phyloP scores from a whole-genome alignment of 2,888 invertebrate species.

The Formica aserva region DNA sequence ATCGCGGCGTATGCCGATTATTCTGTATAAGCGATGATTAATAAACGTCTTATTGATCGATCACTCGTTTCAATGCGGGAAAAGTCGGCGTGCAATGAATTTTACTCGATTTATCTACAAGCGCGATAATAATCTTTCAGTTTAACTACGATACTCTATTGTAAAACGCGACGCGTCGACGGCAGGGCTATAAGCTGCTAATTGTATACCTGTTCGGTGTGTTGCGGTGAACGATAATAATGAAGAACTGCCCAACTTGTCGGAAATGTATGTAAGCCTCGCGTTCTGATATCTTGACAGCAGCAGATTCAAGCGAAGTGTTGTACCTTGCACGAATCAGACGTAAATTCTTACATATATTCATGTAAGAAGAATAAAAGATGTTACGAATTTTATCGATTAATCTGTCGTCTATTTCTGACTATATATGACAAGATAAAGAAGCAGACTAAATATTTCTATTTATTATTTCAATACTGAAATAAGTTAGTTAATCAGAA shows the following conservation, averaged over 20 bases:
- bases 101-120: neutral
- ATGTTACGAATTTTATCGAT: constrained; percentile 4
- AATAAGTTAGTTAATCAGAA: neutral
- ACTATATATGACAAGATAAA: neutral
- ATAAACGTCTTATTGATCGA: constrained; percentile 27
- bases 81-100: constrained; percentile 3
- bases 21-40: neutral
- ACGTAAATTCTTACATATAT: neutral
- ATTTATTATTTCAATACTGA: neutral
- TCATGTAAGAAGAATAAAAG: neutral
- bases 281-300: constrained; percentile 10
- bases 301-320: constrained; percentile 22
- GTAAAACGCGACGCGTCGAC: neutral
- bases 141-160: constrained; percentile 1
- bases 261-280: constrained; percentile 29
- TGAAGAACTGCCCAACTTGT: constrained; percentile 31
- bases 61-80: neutral
- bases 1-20: constrained; percentile 30
- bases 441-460: neutral
- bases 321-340: neutral
- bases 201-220: constrained; percentile 25
- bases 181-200: constrained; percentile 8
- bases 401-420: neutral
- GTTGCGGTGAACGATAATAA: constrained; percentile 26
- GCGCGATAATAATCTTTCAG: constrained; percentile 19